A percentile compares a stretch with the other conserved stretches of the same genome.
Conservation (phyloP, 2,888 invertebrate species). For the Coelogynopora nodosa region DNA sequence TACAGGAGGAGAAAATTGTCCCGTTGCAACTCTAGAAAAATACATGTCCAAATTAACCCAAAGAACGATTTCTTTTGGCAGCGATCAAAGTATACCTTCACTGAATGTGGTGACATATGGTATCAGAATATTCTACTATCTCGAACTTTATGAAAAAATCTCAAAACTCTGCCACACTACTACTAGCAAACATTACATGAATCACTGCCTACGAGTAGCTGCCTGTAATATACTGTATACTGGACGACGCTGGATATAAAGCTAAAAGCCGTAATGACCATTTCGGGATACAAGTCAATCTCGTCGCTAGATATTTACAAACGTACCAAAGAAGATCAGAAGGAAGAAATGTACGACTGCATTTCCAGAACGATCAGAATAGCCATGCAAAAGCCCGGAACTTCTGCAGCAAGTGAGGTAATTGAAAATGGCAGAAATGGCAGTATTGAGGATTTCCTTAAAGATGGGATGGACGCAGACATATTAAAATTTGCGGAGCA, state of each 20-base stretch:
- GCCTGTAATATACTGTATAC: neutral
- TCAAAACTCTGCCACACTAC: neutral
- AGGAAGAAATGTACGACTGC: neutral
- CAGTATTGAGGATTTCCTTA: neutral
- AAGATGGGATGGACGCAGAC: conserved; percentile 24
- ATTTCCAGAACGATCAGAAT: neutral
- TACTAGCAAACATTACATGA: neutral
- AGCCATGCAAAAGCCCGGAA: neutral
- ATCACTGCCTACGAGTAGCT: neutral
- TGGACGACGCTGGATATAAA: neutral
- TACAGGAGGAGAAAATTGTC: neutral
- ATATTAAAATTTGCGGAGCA: conserved; percentile 3
- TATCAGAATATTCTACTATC: neutral
- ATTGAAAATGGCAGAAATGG: neutral
- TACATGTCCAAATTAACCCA: neutral
- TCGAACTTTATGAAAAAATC: neutral
- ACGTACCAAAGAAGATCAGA: neutral
- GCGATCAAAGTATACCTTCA: neutral
- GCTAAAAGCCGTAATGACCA: neutral
- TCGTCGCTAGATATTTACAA: neutral
- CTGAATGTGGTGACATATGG: neutral
- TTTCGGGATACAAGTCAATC: neutral
- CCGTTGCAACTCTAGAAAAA: neutral
- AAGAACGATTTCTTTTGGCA: neutral
- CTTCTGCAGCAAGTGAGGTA: neutral